Conservation (phyloP, 2,113 vertebrate genomes). For the Fulmarus glacialis region DNA sequence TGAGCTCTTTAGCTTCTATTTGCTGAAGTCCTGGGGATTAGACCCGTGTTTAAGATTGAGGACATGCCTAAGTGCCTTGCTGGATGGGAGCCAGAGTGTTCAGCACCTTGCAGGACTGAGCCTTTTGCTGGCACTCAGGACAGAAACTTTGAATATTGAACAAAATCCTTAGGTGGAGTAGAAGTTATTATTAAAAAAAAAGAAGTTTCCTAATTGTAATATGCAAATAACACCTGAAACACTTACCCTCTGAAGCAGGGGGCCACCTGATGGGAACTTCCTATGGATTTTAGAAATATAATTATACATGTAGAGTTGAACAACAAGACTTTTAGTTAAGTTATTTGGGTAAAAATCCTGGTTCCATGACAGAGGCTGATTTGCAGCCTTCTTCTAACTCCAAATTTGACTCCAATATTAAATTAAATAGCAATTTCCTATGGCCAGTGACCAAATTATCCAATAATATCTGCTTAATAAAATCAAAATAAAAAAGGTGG, state of each 20-base stretch:
- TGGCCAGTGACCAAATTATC: neutral
- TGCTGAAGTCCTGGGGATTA: neutral
- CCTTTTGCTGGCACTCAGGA: neutral
- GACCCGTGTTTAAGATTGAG: neutral
- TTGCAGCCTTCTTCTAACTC: neutral
- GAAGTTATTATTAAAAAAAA: neutral
- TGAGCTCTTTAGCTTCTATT: neutral
- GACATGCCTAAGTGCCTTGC: neutral
- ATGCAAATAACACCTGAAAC: neutral
- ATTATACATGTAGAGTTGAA: neutral
- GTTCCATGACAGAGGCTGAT: neutral
- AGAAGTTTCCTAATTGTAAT: neutral
- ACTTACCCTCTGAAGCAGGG: neutral
- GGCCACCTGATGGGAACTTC: neutral
- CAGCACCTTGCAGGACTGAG: neutral
- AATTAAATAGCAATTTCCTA: slow-evolving; percentile 52
- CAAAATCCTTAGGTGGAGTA: neutral
- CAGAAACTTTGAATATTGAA: neutral
- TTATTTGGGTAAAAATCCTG: neutral
- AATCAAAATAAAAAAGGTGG: slow-evolving; percentile 32
- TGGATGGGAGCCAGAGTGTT: neutral
- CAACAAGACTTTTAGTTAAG: neutral
- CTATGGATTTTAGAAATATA: neutral
- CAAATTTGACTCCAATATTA: neutral
- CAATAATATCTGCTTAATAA: neutral